phyloP scores from a whole-genome alignment of 2,797 vertebrate genomes.

The Argentina silus region DNA sequence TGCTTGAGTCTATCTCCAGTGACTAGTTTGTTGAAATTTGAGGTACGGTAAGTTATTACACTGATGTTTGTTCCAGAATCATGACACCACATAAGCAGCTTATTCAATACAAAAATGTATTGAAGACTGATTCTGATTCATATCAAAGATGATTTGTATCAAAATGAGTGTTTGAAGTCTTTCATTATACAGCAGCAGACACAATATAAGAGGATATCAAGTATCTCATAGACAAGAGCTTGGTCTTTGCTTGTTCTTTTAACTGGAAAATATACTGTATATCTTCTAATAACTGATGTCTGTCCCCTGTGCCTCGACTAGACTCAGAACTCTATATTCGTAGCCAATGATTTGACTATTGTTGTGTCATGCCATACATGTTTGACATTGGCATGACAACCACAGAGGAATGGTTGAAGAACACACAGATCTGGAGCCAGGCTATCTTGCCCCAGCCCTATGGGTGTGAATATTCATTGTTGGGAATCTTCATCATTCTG shows the following conservation, averaged over 20 bases:
- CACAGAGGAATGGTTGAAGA: no score
- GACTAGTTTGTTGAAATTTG: not conserved
- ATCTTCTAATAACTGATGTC: no score
- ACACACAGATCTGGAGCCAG: no score
- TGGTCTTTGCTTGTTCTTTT: not conserved
- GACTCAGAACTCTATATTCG: no score
- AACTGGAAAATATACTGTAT: not conserved
- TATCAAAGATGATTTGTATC: not conserved
- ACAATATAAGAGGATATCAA: not conserved
- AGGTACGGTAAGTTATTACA: not conserved
- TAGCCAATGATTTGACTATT: no score
- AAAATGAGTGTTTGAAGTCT: not conserved
- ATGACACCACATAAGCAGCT: not conserved
- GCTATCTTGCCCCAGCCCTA: conserved; percentile 1
- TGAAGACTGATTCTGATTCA: not conserved
- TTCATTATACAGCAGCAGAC: not conserved
- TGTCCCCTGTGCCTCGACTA: no score
- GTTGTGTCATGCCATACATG: no score
- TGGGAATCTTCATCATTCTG: not conserved
- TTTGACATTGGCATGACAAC: no score
- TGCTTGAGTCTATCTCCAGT: not conserved
- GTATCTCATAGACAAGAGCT: not conserved
- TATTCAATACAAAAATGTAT: not conserved
- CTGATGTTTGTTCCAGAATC: not conserved
- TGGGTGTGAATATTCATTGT: not conserved